These are phyloP conservation scores for Centropristis striata DNA, from an alignment of 2,113 vertebrate species.

Conservation along the genomic window DNA sequence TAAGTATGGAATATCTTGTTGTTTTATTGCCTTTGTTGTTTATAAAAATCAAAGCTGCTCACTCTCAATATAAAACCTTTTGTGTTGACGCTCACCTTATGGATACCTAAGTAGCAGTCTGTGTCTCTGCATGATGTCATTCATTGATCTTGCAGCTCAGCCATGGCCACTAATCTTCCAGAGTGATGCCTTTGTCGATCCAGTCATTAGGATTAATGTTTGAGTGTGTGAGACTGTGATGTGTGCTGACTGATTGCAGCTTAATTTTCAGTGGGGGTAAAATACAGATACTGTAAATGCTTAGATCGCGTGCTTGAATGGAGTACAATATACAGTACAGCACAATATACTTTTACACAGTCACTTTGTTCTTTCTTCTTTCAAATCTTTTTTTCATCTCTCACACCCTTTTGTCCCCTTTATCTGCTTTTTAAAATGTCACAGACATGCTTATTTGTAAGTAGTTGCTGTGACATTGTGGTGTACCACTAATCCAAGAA, in stretches of 20 bases:
- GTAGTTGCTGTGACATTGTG: conserved; percentile 28
- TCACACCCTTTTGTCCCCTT: neutral
- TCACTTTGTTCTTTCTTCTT: neutral
- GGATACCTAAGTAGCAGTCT: conserved; percentile 17
- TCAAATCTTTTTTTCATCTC: neutral
- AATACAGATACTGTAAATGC: conserved; percentile 23
- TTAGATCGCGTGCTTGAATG: neutral
- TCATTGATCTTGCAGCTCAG: conserved; percentile 70
- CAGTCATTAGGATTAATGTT: conserved; percentile 55
- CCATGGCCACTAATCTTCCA: conserved; percentile 65
- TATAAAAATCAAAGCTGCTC: neutral
- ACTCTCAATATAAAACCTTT: neutral
- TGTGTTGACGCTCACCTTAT: conserved; percentile 15
- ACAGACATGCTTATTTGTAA: conserved; percentile 3
- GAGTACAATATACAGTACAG: too few species aligned
- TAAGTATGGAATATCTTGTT: neutral
- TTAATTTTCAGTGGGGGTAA: conserved; percentile 29
- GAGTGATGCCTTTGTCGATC: conserved; percentile 63
- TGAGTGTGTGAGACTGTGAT: conserved; percentile 44
- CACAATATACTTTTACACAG: neutral
- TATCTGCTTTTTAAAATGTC: neutral
- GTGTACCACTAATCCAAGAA: conserved; percentile 29
- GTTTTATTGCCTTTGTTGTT: neutral
- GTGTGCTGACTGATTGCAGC: conserved; percentile 44
- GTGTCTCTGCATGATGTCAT: conserved; percentile 67